These are phyloP conservation scores for Drosophila merina DNA, from an alignment of 2,888 invertebrate genomes.

Conservation along the genomic window DNA sequence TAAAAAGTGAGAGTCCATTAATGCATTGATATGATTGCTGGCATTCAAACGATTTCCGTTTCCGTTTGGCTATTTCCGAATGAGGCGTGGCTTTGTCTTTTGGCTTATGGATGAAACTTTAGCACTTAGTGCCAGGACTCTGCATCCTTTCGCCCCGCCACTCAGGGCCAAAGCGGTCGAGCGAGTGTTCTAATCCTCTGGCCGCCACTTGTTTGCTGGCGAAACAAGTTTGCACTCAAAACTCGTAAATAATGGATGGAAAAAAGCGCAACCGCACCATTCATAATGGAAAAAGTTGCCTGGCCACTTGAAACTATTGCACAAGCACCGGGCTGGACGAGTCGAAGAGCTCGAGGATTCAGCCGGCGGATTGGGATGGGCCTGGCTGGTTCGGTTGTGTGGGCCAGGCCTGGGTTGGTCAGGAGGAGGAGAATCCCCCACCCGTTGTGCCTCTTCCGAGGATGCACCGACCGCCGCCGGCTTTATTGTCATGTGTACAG, in stretches of 20 bases:
- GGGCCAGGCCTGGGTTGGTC: neutral
- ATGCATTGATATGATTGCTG: neutral
- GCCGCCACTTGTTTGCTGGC: constrained; percentile 77
- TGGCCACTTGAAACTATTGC: constrained; percentile 76
- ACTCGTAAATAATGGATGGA: constrained; percentile 78
- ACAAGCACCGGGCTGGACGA: constrained; percentile 56
- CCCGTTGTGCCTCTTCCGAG: constrained; percentile 1
- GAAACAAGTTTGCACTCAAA: constrained; percentile 77
- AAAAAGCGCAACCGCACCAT: constrained; percentile 80
- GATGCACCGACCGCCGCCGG: constrained; percentile 52
- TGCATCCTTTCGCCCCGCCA: constrained; percentile 10
- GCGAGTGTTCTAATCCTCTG: constrained; percentile 73
- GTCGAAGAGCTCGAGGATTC: constrained; percentile 16
- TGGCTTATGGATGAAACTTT: constrained; percentile 61
- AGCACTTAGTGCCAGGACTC: constrained; percentile 63
- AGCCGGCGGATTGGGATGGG: neutral
- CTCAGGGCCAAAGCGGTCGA: constrained; percentile 66
- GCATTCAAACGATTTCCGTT: neutral
- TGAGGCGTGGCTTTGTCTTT: constrained; percentile 41
- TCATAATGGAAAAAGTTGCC: constrained; percentile 78
- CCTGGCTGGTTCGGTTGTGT: neutral
- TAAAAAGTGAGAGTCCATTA: constrained; percentile 13
- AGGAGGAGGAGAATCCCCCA: too few relatives aligned
- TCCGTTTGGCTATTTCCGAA: constrained; percentile 12
- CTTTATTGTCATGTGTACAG: constrained; percentile 77